These are phyloP conservation scores for Onchidella celtica DNA, from an alignment of 2,888 invertebrate genomes.

Conservation along the genomic window DNA sequence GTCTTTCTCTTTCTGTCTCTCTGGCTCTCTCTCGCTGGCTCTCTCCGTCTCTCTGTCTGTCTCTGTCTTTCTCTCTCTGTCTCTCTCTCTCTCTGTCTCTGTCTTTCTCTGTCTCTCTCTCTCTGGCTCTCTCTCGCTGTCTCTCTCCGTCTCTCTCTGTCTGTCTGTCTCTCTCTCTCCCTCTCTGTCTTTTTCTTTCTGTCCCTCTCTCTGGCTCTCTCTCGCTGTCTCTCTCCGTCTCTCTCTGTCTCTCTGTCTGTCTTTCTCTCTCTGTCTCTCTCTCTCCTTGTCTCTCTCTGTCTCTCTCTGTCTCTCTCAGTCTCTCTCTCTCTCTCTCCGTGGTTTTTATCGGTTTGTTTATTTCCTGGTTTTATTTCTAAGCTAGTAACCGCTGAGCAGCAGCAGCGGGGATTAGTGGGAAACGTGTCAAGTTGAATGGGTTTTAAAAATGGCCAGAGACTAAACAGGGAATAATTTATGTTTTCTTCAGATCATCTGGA, in stretches of 20 bases:
- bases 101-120: constrained; percentile 5
- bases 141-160: background rate
- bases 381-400: too few relatives aligned
- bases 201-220: background rate
- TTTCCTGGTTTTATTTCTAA: too few relatives aligned
- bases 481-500: too few relatives aligned
- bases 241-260: constrained; percentile 5
- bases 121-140: background rate
- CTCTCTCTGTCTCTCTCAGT: background rate
- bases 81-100: constrained; percentile 13
- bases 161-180: background rate
- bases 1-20: constrained; percentile 16
- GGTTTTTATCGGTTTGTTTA: too few relatives aligned
- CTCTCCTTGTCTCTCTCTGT: constrained; percentile 6
- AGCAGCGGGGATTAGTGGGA: too few relatives aligned
- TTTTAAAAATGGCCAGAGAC: too few relatives aligned
- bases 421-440: too few relatives aligned
- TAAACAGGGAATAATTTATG: too few relatives aligned
- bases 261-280: background rate
- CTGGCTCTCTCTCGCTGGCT: too few relatives aligned
- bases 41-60: constrained; percentile 1
- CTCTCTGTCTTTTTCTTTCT: constrained; percentile 1
- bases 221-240: background rate
- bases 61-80: background rate
- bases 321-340: background rate